Base-by-base conservation (phyloP, 2,888 invertebrate genomes). In the Synergus itoensis region DNA sequence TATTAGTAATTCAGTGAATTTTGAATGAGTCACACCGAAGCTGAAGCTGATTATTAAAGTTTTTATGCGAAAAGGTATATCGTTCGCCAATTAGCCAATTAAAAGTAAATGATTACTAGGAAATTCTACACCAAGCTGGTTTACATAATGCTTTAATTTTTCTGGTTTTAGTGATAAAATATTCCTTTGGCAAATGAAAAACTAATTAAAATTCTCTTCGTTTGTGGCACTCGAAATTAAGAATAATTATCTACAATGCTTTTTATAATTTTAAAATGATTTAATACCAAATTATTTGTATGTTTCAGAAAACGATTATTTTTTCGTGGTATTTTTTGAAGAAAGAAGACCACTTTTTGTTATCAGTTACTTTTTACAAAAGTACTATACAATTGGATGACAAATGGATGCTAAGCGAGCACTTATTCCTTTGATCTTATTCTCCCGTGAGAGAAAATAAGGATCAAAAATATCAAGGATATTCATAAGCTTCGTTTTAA, bases 381-480 rank as follows among this genome's bases (percentile, higher is more conserved):
- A 28, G 40, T 8, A 40, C 8, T 4, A 28, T 43, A 69, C 9
- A 48, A 28, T 48, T 48, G 36, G 16, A 16, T 69, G 28, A 48
- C 69, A 69, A 69, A 69, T 69, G 69, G 69, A 45, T 69, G 28
- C 69, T 28, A 28, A 28, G 7, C 43, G 14, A 48, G 48, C 16
- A 48, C 28, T 16, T 9, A 48, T 48, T 48, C 28, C 69, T 21
- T 9, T 69, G 36, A 28, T 69, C 4, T 45, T 69, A 48, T 69
- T 69, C 69, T 69, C 48, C 28, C 69, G 45, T 28, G 69, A 48
- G 69, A 69, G n/a, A 53, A 73, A 73, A 28, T 73, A 73, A 53
- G 9, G 2, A 40, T 40, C 36, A n/a, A n/a, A 16, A 36, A 53
- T 8, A 1, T 9, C 48, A 53, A 69, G n/a, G 36, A 43, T 12